Base-by-base conservation (phyloP, 2,888 invertebrate genomes). In the Coelogynopora nodosa region DNA sequence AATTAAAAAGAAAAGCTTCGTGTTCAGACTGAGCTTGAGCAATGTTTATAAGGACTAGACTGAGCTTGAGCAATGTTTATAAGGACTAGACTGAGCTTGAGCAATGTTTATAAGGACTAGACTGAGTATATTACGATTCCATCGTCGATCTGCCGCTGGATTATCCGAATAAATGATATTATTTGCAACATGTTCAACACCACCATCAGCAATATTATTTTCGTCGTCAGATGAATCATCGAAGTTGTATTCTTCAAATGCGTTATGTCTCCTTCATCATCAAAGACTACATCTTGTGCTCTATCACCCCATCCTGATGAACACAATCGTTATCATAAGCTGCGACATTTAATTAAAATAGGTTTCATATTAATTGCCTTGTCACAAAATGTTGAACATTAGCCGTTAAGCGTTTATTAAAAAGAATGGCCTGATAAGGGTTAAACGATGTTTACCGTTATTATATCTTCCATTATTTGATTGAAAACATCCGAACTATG, bases 21-120 rank as follows among this genome's bases (percentile, higher is more conserved):
- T 10, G 28, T 80, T 80, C 80, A 80, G 80, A 80, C 80, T 80
- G 80, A 80, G 80, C 80, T 80, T 23, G n/a, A 18, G 67, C 67
- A n/a, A 67, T 67, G 67, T 67, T 67, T 67, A 13, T 67, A n/a
- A n/a, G n/a, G n/a, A n/a, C n/a, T n/a, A n/a, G n/a, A n/a, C n/a
- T n/a, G n/a, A n/a, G n/a, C n/a, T n/a, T n/a, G n/a, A 18, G 67
- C 67, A n/a, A 67, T 67, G 67, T 67, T 67, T 67, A 13, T 67
- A n/a, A n/a, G n/a, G n/a, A n/a, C n/a, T n/a, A n/a, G n/a, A n/a
- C n/a, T n/a, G n/a, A n/a, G n/a, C n/a, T n/a, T n/a, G n/a, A 49
- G 49, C 49, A 49, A 49, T 49, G 49, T 49, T 49, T 49, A 49
- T 49, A 49, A 18, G 49, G 18, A 49, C 49, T 49, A 10, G 13